Evolutionary conservation across 1,140 invertebrate species (phyloP), one percentile per base, ranked within the genome.

Genomic region (Zaprionus vittiger): DNA sequence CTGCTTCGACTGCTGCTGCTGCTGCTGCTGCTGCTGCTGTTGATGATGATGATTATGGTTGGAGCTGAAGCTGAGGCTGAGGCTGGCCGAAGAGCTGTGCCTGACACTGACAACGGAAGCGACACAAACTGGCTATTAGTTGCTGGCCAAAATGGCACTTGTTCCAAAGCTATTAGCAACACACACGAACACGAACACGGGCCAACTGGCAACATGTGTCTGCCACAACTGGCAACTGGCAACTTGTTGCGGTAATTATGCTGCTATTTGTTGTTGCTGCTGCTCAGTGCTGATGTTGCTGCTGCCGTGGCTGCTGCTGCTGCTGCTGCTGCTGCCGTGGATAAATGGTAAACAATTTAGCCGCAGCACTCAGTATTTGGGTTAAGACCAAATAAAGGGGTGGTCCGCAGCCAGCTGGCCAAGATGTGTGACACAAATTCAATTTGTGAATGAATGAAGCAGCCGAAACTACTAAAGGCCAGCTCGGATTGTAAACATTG

Each of bases 371-470:
- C 64, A 89, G 85, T 89, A 89, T 89, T 90, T 90, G 81, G 85
- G 85, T 90, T 90, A 90, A 90, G 85, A 91, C 85, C 85, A 90
- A 90, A 90, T 90, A 90, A 90, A 90, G 85, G 85, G 85, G 85
- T 90, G 85, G 85, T 71, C 74, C 63, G 66, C 63, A 49, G 49
- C 57, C 49, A 38, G 49, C 67, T 63, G 68, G 59, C 59, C 61
- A 41, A 63, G 66, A 47, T 70, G 66, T 70, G 67, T 76, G 83
- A 83, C 85, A 84, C 81, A 89, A 85, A 82, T 90, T 77, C 81
- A 81, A 70, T 90, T 90, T 90, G 85, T 90, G 85, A 90, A 90
- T 90, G 85, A 90, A 90, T 90, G 85, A 90, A 86, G 77, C 72
- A 72, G 73, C 85, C 85, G 71, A 85, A 85, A 87, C 65, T 64